A percentile compares a stretch with the other conserved stretches of the same genome.
These are phyloP conservation scores for Argyrosomus regius DNA, from an alignment of 2,797 vertebrate genomes.

Conservation along the genomic window DNA sequence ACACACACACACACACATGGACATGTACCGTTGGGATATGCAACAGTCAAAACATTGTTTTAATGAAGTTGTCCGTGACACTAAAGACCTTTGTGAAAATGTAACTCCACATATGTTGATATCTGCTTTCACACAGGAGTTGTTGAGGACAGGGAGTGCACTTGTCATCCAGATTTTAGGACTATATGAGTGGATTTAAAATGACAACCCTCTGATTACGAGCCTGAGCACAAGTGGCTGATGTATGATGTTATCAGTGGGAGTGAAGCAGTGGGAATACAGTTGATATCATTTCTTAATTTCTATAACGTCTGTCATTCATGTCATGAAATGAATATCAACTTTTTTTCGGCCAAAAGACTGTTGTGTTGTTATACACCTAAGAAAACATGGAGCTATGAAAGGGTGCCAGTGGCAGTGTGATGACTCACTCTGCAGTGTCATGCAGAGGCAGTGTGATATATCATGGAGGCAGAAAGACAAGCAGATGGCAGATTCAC, in stretches of 20 bases:
- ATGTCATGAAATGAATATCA: not conserved
- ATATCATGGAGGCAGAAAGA: constrained; percentile 20
- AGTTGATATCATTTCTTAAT: not conserved
- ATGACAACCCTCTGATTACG: not conserved
- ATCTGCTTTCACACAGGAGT: not conserved
- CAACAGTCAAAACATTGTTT: constrained; percentile 1
- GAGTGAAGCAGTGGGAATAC: not conserved
- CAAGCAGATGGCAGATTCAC: constrained; percentile 4
- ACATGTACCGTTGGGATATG: not conserved
- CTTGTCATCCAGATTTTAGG: not conserved
- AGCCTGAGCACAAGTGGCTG: not conserved
- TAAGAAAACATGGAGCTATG: not conserved
- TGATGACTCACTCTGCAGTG: constrained; percentile 47
- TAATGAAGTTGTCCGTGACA: not conserved
- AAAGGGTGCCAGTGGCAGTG: constrained; percentile 1
- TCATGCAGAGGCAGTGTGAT: constrained; percentile 14
- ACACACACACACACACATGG: not conserved
- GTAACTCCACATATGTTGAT: not conserved
- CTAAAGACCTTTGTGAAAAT: not conserved
- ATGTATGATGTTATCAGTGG: not conserved
- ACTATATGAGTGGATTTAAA: not conserved
- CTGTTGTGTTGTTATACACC: not conserved
- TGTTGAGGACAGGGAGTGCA: not conserved
- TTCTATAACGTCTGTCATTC: not conserved
- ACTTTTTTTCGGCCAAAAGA: too few species aligned